Evolutionary conservation across 2,113 vertebrate genomes (phyloP).

Genomic region (Datnioides undecimradiatus): DNA sequence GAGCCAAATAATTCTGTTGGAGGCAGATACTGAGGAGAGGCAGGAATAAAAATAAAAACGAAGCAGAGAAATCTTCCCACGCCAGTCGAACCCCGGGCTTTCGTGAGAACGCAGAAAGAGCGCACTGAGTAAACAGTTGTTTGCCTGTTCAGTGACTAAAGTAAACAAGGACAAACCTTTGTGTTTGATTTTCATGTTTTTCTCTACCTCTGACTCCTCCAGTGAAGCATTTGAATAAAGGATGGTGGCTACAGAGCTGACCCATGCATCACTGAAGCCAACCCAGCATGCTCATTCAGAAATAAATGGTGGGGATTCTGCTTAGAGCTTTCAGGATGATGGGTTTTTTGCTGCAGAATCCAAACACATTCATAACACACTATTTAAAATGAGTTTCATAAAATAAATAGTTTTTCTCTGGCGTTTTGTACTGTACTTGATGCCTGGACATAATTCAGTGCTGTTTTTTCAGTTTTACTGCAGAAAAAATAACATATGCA

Average conservation of each 20-base stretch:
- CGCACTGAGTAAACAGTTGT: constrained; percentile 32
- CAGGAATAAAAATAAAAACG: constrained; percentile 14
- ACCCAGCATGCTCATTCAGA: constrained; percentile 30
- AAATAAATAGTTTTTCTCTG: not conserved
- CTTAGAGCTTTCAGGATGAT: not conserved
- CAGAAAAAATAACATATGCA: too few relatives aligned
- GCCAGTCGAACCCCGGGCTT: constrained; percentile 30
- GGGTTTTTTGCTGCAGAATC: constrained; percentile 10
- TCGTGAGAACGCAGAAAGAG: constrained; percentile 29
- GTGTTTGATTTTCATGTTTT: constrained; percentile 48
- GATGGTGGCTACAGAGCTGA: constrained; percentile 36
- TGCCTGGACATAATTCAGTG: not conserved
- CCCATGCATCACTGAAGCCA: constrained; percentile 33
- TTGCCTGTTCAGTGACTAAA: constrained; percentile 42
- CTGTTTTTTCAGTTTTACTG: too few relatives aligned
- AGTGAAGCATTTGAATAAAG: constrained; percentile 51
- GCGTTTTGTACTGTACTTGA: not conserved
- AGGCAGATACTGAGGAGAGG: not conserved
- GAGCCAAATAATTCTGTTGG: constrained; percentile 7
- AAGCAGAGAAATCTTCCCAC: not conserved
- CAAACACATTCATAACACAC: not conserved
- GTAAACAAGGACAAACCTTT: constrained; percentile 47
- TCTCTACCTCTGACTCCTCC: constrained; percentile 29
- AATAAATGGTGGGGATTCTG: constrained; percentile 9
- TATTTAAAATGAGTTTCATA: not conserved